Conservation (phyloP, 2,888 invertebrate genomes). For the Dorcus hopei region DNA sequence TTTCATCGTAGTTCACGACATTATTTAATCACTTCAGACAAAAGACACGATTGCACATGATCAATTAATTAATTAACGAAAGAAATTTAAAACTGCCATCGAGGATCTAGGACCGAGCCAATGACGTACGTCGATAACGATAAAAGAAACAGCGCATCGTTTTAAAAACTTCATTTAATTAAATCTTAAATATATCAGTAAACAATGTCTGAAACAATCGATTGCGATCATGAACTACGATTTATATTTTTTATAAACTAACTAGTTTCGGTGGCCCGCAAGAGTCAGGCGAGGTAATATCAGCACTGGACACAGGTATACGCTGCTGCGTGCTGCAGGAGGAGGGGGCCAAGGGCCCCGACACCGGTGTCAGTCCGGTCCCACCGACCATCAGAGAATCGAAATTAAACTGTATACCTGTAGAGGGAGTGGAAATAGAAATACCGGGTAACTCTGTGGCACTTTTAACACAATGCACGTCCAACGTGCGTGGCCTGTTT, state of each 20-base stretch:
- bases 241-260: conserved; percentile 62
- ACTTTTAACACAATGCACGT: conserved; percentile 49
- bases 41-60: conserved; percentile 3
- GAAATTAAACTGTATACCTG: conserved; percentile 84
- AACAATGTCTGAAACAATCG: not conserved
- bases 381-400: conserved; percentile 92
- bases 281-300: conserved; percentile 71
- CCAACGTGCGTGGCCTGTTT: conserved; percentile 70
- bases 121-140: not conserved
- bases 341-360: conserved; percentile 64
- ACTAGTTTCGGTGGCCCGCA: conserved; percentile 74
- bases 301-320: conserved; percentile 49
- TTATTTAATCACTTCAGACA: not conserved
- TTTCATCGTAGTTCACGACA: conserved; percentile 21
- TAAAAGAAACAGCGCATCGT: not conserved
- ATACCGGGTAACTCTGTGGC: conserved; percentile 70
- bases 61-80: too few species aligned
- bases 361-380: conserved; percentile 86
- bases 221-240: conserved; percentile 19
- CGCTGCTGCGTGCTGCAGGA: conserved; percentile 73
- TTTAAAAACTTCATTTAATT: not conserved
- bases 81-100: too few species aligned
- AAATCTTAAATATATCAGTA: not conserved
- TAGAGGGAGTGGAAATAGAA: conserved; percentile 83
- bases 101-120: too few species aligned